Evolutionary conservation across 2,797 vertebrate species (phyloP).

Genomic region (Aulostomus chinensis): DNA sequence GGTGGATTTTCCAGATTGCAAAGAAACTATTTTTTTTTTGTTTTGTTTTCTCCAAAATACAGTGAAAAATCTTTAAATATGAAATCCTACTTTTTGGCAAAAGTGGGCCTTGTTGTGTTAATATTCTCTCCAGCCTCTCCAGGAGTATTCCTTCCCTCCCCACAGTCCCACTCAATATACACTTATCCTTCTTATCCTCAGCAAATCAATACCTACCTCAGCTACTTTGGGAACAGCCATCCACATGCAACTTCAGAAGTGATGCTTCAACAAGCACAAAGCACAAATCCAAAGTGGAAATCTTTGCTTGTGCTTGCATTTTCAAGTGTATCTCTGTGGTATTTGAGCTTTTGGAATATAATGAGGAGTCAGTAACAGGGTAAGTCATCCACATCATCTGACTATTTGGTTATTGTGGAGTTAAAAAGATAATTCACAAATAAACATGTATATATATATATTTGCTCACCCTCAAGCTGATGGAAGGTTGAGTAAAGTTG

Average conservation of each 20-base stretch:
- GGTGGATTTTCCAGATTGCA: no score
- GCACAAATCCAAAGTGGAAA: constrained; percentile 59
- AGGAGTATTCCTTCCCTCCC: constrained; percentile 46
- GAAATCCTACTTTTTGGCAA: constrained; percentile 46
- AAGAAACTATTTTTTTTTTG: neutral
- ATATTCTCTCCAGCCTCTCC: constrained; percentile 52
- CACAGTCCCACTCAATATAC: constrained; percentile 56
- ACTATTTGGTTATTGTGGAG: neutral
- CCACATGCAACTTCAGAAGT: constrained; percentile 54
- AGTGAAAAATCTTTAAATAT: constrained; percentile 34
- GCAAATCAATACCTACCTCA: constrained; percentile 73
- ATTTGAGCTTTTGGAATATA: constrained; percentile 38
- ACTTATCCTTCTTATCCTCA: constrained; percentile 63
- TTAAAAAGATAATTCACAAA: no score
- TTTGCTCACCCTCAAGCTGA: no score
- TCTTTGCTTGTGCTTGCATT: constrained; percentile 57
- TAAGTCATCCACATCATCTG: constrained; percentile 19
- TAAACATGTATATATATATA: no score
- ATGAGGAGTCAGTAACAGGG: constrained; percentile 3
- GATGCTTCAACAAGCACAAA: constrained; percentile 58
- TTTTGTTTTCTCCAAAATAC: constrained; percentile 28
- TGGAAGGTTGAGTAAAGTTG: no score
- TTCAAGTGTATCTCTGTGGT: constrained; percentile 23
- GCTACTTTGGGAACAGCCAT: constrained; percentile 68
- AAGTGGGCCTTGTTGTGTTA: constrained; percentile 44